Evolutionary conservation across 2,113 vertebrate genomes (phyloP).

Genomic region (Phasianus colchicus): DNA sequence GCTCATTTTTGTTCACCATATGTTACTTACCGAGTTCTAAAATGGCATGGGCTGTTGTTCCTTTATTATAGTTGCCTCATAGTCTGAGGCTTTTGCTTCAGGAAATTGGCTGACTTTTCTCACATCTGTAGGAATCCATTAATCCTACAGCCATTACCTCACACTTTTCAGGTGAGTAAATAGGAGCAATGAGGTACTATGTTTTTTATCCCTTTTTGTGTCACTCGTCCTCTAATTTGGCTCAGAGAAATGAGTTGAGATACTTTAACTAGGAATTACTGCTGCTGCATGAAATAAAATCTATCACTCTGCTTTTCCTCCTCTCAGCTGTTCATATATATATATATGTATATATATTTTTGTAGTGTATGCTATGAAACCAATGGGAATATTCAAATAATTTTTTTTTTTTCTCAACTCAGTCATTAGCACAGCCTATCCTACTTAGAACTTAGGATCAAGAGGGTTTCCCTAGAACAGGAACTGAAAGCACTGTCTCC

Average conservation of each 20-base stretch:
- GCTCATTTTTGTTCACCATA: neutral
- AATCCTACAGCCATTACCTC: neutral
- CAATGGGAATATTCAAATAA: neutral
- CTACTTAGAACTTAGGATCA: neutral
- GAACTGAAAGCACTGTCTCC: neutral
- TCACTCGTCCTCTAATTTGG: neutral
- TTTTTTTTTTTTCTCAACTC: neutral
- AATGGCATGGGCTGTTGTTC: neutral
- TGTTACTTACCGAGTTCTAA: neutral
- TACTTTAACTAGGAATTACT: neutral
- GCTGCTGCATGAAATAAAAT: neutral
- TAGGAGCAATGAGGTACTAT: neutral
- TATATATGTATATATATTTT: neutral
- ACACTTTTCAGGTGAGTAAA: neutral
- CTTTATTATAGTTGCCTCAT: neutral
- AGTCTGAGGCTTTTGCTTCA: neutral
- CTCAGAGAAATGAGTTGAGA: neutral
- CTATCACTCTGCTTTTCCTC: neutral
- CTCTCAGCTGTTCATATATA: fast-evolving
- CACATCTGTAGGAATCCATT: neutral
- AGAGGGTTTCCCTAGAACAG: neutral
- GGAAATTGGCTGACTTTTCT: constrained; percentile 21
- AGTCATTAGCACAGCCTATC: neutral
- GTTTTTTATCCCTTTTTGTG: neutral
- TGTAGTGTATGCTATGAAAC: neutral